A percentile compares a stretch with the other conserved stretches of the same genome.
These are phyloP conservation scores for Sebastes goodei DNA, from an alignment of 2,797 vertebrate species.

Conservation along the genomic window DNA sequence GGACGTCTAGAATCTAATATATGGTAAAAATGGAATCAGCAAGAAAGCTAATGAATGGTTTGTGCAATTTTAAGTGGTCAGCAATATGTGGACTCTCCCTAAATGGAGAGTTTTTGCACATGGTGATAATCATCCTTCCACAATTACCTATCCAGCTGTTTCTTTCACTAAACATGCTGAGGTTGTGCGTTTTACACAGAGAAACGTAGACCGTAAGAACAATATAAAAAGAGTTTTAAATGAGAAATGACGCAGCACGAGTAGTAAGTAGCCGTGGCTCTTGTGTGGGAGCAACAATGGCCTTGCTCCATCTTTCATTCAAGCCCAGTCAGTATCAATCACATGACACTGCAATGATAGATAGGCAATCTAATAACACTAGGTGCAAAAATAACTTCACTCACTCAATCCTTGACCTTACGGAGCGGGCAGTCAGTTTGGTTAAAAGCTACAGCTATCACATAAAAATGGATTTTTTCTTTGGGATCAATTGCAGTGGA, in stretches of 20 bases:
- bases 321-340: conserved; percentile 70
- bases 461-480: conserved; percentile 76
- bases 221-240: neutral
- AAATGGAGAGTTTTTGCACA: neutral
- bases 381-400: conserved; percentile 72
- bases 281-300: conserved; percentile 13
- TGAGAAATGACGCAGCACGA: neutral
- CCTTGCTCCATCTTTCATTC: conserved; percentile 66
- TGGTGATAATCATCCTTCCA: neutral
- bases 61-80: conserved; percentile 18
- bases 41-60: conserved; percentile 30
- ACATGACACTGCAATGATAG: conserved; percentile 59
- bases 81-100: conserved; percentile 11
- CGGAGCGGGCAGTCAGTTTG: conserved; percentile 66
- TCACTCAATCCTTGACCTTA: conserved; percentile 80
- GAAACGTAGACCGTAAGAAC: neutral
- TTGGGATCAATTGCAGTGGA: conserved; percentile 70
- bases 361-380: conserved; percentile 77
- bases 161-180: conserved; percentile 3
- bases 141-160: conserved; percentile 12
- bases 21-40: conserved; percentile 19
- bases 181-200: neutral
- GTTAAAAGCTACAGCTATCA: conserved; percentile 74
- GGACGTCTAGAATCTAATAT: conserved; percentile 6
- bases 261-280: neutral